Conservation (phyloP, 2,888 invertebrate genomes). For the Gandaritis pyraliata region DNA sequence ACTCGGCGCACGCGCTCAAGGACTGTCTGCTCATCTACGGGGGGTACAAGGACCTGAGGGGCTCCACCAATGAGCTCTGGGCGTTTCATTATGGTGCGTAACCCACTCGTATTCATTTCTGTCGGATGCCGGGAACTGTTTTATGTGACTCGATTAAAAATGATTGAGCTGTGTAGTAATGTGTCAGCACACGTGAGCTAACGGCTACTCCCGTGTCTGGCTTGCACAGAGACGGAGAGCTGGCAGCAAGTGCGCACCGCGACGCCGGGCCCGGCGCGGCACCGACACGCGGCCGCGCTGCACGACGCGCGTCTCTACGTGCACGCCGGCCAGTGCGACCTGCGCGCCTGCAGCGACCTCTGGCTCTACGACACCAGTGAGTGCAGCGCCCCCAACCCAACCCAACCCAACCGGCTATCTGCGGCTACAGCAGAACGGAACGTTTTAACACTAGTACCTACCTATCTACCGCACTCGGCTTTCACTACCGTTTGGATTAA, state of each 20-base stretch:
- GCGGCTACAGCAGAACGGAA: too few relatives aligned
- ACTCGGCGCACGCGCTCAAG: conserved; percentile 91
- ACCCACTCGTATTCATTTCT: neutral
- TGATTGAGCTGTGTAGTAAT: too few relatives aligned
- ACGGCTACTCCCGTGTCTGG: too few relatives aligned
- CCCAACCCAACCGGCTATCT: too few relatives aligned
- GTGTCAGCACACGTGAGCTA: too few relatives aligned
- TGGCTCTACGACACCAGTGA: conserved; percentile 91
- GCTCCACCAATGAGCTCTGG: conserved; percentile 94
- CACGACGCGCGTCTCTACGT: conserved; percentile 92
- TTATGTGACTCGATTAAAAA: too few relatives aligned
- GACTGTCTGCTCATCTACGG: conserved; percentile 94
- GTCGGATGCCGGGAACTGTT: too few relatives aligned
- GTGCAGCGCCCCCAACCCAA: conserved; percentile 44
- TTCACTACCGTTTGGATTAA: too few relatives aligned
- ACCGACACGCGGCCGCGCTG: conserved; percentile 93
- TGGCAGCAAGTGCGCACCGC: conserved; percentile 86
- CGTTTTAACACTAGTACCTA: too few relatives aligned
- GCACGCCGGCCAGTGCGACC: conserved; percentile 94
- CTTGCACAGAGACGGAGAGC: conserved; percentile 93
- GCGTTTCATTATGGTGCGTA: conserved; percentile 91
- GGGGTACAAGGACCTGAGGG: conserved; percentile 93
- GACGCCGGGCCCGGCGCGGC: conserved; percentile 86
- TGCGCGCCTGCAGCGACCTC: conserved; percentile 90
- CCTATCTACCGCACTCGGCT: too few relatives aligned